phyloP scores from a whole-genome alignment of 2,888 invertebrate species.

The Tolmerus cingulatus region DNA sequence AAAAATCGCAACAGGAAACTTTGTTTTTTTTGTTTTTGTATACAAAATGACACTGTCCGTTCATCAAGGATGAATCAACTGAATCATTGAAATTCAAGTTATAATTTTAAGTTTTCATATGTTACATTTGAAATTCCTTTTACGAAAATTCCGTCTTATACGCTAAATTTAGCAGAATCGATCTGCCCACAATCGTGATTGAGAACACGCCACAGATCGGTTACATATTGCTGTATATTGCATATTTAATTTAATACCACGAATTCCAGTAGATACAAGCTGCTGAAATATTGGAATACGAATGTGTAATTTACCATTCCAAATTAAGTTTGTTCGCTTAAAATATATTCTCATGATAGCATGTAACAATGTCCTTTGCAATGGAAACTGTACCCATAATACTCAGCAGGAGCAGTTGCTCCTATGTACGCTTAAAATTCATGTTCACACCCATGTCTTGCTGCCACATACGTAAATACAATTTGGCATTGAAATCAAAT shows the following conservation, averaged over 20 bases:
- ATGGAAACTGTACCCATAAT: not conserved
- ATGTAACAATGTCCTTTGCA: not conserved
- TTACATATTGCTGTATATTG: not conserved
- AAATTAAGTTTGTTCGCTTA: not conserved
- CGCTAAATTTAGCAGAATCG: too few species aligned
- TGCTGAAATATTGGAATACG: not conserved
- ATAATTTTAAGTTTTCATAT: too few species aligned
- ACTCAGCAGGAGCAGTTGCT: not conserved
- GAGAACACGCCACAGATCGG: too few species aligned
- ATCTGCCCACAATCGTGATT: too few species aligned
- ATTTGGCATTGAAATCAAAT: not conserved
- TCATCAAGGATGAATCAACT: too few species aligned
- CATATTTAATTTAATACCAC: not conserved
- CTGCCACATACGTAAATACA: not conserved
- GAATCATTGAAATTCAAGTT: too few species aligned
- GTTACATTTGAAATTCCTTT: too few species aligned
- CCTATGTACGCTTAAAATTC: not conserved
- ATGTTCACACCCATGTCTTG: not conserved
- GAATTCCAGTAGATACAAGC: not conserved
- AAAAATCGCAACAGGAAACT: too few species aligned
- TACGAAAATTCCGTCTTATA: too few species aligned
- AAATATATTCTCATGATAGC: not conserved
- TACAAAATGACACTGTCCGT: too few species aligned
- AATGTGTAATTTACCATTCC: not conserved
- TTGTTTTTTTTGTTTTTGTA: too few species aligned